These are phyloP conservation scores for Onychorhynchus coronatus DNA, from an alignment of 2,113 vertebrate species.

Conservation along the genomic window DNA sequence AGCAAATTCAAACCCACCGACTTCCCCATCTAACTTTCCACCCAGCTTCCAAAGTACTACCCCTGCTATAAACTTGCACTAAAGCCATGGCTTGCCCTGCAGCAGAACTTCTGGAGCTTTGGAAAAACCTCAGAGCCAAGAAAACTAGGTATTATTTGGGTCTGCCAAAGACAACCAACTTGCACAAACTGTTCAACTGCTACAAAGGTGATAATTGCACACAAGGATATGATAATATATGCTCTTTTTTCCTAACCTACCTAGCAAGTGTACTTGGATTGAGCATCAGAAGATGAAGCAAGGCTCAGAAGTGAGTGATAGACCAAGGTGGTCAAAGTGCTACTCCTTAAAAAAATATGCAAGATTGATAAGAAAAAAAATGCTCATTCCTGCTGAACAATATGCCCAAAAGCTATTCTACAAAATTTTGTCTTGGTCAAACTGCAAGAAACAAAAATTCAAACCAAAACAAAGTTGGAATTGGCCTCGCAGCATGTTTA, in stretches of 20 bases:
- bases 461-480: not conserved
- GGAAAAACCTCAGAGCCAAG: not conserved
- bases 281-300: not conserved
- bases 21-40: not conserved
- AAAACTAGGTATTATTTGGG: not conserved
- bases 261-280: not conserved
- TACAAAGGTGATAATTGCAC: not conserved
- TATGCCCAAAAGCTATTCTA: not conserved
- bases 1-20: not conserved
- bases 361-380: not conserved
- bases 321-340: not conserved
- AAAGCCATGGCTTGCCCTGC: not conserved
- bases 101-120: not conserved
- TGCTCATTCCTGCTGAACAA: not conserved
- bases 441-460: not conserved
- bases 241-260: not conserved
- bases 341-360: not conserved
- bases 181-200: not conserved
- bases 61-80: fast-evolving
- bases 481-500: not conserved
- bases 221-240: not conserved
- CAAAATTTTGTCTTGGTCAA: not conserved
- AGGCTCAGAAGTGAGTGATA: not conserved
- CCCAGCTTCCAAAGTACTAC: not conserved
- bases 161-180: not conserved